Conservation (phyloP, 2,113 vertebrate species). For the Trichechus manatus region DNA sequence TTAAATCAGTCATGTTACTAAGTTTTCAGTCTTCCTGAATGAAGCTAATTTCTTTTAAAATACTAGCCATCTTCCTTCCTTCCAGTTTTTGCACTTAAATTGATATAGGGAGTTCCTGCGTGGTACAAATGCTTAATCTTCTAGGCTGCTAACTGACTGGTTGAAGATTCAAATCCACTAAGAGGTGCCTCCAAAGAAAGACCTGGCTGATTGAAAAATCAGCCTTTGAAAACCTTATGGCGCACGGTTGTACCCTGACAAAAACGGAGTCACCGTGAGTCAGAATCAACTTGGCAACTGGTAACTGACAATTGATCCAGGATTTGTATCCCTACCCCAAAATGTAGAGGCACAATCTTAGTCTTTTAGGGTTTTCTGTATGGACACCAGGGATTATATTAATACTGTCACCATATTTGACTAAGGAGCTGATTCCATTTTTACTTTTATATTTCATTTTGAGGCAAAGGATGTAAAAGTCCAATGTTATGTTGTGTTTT, state of each 20-base stretch:
- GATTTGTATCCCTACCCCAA: background rate
- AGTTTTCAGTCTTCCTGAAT: background rate
- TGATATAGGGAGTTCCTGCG: no score
- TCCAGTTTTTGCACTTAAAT: background rate
- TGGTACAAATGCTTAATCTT: background rate
- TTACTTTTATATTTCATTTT: background rate
- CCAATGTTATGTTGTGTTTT: background rate
- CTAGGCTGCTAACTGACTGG: background rate
- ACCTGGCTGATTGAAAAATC: background rate
- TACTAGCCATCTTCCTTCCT: background rate
- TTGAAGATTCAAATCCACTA: background rate
- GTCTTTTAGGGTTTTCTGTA: background rate
- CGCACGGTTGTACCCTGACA: background rate
- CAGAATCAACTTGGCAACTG: background rate
- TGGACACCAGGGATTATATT: background rate
- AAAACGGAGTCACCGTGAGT: background rate
- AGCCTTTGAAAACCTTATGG: background rate
- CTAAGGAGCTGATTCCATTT: background rate
- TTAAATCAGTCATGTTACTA: background rate
- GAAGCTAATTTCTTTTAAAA: background rate
- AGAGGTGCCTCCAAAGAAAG: background rate
- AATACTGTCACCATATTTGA: background rate
- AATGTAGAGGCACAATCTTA: rapidly evolving
- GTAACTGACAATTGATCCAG: background rate
- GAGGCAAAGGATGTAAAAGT: background rate